Conservation (phyloP, 1,140 invertebrate species). For the Drosophila pandora region DNA sequence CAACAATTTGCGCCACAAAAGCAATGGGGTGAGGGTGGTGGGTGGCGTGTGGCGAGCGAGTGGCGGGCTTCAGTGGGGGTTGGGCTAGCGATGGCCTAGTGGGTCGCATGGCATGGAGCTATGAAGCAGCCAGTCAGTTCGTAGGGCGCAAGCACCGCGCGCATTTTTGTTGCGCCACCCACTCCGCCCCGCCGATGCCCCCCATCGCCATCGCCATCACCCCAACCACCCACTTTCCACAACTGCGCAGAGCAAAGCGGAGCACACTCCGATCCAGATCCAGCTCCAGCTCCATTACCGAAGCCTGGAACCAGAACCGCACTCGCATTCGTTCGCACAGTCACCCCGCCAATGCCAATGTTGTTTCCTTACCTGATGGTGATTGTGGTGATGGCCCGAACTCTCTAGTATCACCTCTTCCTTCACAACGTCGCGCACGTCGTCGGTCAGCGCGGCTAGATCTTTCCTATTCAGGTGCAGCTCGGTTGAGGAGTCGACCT, state of each 20-base stretch:
- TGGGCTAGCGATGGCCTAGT: slow-evolving; percentile 45
- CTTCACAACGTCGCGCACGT: slow-evolving; percentile 78
- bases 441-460: slow-evolving; percentile 71
- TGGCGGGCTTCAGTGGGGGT: slow-evolving; percentile 29
- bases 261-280: slow-evolving; percentile 40
- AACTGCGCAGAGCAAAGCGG: slow-evolving; percentile 54
- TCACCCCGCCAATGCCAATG: slow-evolving; percentile 51
- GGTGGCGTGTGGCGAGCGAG: slow-evolving; percentile 17
- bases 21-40: slow-evolving; percentile 34
- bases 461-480: slow-evolving; percentile 83
- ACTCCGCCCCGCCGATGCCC: slow-evolving; percentile 32
- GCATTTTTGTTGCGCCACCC: slow-evolving; percentile 69
- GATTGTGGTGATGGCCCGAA: slow-evolving; percentile 57
- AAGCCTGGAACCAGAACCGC: slow-evolving; percentile 54
- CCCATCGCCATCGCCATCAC: slow-evolving; percentile 4
- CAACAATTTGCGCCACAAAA: slow-evolving; percentile 81
- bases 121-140: slow-evolving; percentile 15
- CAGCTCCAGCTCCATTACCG: slow-evolving; percentile 20
- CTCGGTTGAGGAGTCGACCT: slow-evolving; percentile 78
- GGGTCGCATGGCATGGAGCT: slow-evolving; percentile 51
- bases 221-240: slow-evolving; percentile 55
- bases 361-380: slow-evolving; percentile 76
- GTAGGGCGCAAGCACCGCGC: slow-evolving; percentile 71
- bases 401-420: slow-evolving; percentile 82
- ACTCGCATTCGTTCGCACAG: slow-evolving; percentile 28